Percentiles rank a stretch among this genome's conserved stretches.
These are phyloP conservation scores for Chascanopsetta lugubris DNA, from an alignment of 2,113 vertebrate species.

Conservation along the genomic window DNA sequence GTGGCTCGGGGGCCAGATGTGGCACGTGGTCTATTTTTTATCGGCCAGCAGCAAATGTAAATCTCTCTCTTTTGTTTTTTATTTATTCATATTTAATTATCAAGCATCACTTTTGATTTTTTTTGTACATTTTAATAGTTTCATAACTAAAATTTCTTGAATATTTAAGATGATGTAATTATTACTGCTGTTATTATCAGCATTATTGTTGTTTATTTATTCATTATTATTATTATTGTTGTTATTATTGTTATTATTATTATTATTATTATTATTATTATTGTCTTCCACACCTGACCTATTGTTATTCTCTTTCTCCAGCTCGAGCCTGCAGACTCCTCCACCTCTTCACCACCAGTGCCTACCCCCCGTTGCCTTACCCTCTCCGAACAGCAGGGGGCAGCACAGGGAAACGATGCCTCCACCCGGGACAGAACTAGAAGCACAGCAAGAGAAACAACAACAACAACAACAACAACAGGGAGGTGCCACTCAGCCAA, in stretches of 20 bases:
- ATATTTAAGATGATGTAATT: too few species aligned
- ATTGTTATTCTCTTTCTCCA: slow-evolving; percentile 1
- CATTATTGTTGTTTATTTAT: too few species aligned
- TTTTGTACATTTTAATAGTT: too few species aligned
- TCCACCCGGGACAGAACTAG: background rate
- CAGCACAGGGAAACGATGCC: slow-evolving; percentile 13
- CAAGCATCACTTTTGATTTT: too few species aligned
- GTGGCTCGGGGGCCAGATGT: too few species aligned
- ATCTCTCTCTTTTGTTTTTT: too few species aligned
- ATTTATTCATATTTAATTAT: too few species aligned
- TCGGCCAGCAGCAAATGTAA: too few species aligned
- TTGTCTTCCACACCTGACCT: background rate
- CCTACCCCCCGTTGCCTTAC: slow-evolving; percentile 58
- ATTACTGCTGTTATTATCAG: too few species aligned
- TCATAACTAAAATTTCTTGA: too few species aligned
- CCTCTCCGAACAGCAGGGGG: slow-evolving; percentile 23
- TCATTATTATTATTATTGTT: background rate
- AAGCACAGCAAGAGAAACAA: slow-evolving; percentile 8
- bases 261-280: too few species aligned
- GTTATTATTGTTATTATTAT: background rate
- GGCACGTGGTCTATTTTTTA: too few species aligned
- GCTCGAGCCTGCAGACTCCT: slow-evolving; percentile 34
- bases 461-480: background rate
- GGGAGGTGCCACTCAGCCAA: slow-evolving; percentile 18
- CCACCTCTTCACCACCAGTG: slow-evolving; percentile 42